These are phyloP conservation scores for Sphaeramia orbicularis DNA, from an alignment of 2,797 vertebrate genomes.

Conservation along the genomic window DNA sequence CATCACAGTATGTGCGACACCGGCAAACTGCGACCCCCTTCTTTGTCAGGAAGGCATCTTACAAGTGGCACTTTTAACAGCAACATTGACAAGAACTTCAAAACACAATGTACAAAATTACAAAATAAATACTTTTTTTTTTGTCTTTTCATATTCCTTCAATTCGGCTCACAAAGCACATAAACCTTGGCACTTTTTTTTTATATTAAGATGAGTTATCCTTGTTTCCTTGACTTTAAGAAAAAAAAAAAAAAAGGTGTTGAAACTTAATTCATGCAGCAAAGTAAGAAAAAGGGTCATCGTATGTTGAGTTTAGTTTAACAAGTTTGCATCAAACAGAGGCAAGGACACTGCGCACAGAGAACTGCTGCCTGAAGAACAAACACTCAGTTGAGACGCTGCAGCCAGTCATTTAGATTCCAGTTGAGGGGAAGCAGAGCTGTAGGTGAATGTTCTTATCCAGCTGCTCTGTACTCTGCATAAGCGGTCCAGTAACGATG, in stretches of 20 bases:
- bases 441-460: slow-evolving; percentile 38
- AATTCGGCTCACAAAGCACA: slow-evolving; percentile 46
- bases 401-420: slow-evolving; percentile 48
- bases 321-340: slow-evolving; percentile 38
- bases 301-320: slow-evolving; percentile 33
- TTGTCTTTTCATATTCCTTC: slow-evolving; percentile 30
- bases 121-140: slow-evolving; percentile 68
- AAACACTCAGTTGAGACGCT: slow-evolving; percentile 8
- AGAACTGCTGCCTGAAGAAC: slow-evolving; percentile 29
- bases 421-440: slow-evolving; percentile 40
- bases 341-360: slow-evolving; percentile 32
- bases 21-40: slow-evolving; percentile 14
- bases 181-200: slow-evolving; percentile 61
- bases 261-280: slow-evolving; percentile 67
- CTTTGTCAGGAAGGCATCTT: slow-evolving; percentile 7
- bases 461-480: slow-evolving; percentile 28
- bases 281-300: slow-evolving; percentile 40
- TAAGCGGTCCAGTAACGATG: slow-evolving; percentile 31
- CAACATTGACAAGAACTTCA: slow-evolving; percentile 50
- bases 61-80: slow-evolving; percentile 57
- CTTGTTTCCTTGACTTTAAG: slow-evolving; percentile 27
- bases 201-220: slow-evolving; percentile 30
- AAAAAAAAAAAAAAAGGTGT: slow-evolving; percentile 13
- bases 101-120: slow-evolving; percentile 66
- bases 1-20: slow-evolving; percentile 64